Evolutionary conservation across 2,888 invertebrate genomes (phyloP).

Genomic region (Linnaemya vulpina): DNA sequence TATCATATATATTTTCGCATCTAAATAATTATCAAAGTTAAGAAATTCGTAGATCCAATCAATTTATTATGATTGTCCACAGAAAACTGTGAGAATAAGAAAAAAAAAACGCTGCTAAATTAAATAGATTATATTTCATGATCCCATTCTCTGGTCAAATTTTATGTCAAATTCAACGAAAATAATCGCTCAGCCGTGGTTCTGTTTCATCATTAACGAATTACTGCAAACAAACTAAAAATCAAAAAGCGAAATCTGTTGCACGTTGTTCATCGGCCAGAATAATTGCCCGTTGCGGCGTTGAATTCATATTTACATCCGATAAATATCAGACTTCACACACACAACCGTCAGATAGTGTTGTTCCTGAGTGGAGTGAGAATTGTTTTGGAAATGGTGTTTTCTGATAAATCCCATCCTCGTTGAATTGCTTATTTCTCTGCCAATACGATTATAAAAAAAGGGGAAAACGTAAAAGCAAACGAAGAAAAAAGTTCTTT

Average conservation of each 20-base stretch:
- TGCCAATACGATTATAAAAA: constrained; percentile 6
- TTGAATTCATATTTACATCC: constrained; percentile 10
- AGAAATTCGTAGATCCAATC: too few relatives aligned
- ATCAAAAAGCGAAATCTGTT: constrained; percentile 63
- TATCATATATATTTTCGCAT: too few relatives aligned
- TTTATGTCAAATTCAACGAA: too few relatives aligned
- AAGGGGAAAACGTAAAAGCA: constrained; percentile 21
- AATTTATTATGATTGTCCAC: too few relatives aligned
- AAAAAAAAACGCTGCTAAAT: too few relatives aligned
- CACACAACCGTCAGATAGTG: background rate
- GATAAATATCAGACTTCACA: constrained; percentile 57
- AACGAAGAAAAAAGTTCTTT: constrained; percentile 45
- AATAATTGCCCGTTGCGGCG: constrained; percentile 62
- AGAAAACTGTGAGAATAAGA: too few relatives aligned
- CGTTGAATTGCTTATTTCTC: constrained; percentile 5
- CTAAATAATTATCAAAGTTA: too few relatives aligned
- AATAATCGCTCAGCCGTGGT: too few relatives aligned
- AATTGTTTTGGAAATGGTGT: constrained; percentile 9
- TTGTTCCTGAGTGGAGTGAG: background rate
- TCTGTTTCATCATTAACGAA: too few relatives aligned
- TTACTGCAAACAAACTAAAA: constrained; percentile 13
- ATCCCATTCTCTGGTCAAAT: too few relatives aligned
- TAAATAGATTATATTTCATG: too few relatives aligned
- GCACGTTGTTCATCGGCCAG: constrained; percentile 41
- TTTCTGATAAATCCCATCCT: constrained; percentile 40